Base-by-base conservation (phyloP, 2,888 invertebrate genomes). In the Zonitis immaculata region DNA sequence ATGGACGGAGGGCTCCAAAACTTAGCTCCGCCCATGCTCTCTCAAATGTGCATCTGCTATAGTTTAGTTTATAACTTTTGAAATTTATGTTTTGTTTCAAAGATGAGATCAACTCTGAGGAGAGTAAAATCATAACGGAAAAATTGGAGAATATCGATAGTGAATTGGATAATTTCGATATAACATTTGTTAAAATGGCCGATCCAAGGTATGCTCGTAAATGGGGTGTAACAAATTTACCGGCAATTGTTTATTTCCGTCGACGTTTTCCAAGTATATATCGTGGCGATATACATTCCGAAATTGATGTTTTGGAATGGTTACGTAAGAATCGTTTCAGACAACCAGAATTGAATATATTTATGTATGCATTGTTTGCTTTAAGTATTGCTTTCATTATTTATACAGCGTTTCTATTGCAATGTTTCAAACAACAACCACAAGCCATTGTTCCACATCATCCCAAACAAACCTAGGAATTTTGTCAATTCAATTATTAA, bases 161-260 rank as follows among this genome's bases (percentile, higher is more conserved):
- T 65, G 95, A 96, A 77, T 93, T 93, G 0, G 94, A 95, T 71
- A 92, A 92, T 74, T 80, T 95, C 69, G 94, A 95, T 69, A 94
- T 95, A 59, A 92, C 93, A 1, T 94, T 95, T 73, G 94, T 95
- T 0, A 94, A 95, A 77, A 94, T 95, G 88, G 87, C 90, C 51
- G 95, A 95, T 73, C 83, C 90, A 0, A 82, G 93, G 35, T 95
- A 94, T 72, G 95, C 95, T 11, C 83, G 91, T 49, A 95, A 94
- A 77, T 95, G 95, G 90, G 95, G 95, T 18, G 93, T 95, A 12
- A 91, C 89, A 1, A 90, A 91, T 72, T 77, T 95, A 56, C 95
- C 95, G 9, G 89, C 94, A 1, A 87, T 95, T 62, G 94, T 95
- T 2, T 95, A 93, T 75, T 95, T 95, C 76, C 82, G 95, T 46